Evolutionary conservation across 2,113 vertebrate species (phyloP).

Genomic region (Panthera leo): DNA sequence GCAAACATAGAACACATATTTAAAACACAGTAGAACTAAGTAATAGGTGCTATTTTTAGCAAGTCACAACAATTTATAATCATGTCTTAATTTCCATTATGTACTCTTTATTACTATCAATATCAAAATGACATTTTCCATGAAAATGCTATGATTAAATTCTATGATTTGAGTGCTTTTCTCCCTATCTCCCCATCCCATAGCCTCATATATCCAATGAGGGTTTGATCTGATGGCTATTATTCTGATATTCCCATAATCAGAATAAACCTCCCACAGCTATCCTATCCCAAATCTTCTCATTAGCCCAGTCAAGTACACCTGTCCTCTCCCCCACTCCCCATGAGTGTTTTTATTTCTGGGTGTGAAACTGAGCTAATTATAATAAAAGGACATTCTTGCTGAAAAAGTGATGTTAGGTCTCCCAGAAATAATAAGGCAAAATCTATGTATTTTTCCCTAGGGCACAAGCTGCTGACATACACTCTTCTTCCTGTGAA

Average conservation of each 20-base stretch:
- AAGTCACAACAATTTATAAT: background rate
- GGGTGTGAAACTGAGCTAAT: background rate
- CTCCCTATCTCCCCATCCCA: background rate
- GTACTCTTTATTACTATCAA: background rate
- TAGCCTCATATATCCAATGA: background rate
- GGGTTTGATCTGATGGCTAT: background rate
- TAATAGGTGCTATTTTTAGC: conserved; percentile 26
- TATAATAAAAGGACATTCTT: background rate
- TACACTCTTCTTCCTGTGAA: background rate
- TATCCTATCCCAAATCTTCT: background rate
- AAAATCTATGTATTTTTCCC: background rate
- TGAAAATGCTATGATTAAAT: background rate
- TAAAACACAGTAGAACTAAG: background rate
- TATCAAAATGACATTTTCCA: background rate
- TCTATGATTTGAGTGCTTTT: background rate
- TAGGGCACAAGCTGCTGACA: background rate
- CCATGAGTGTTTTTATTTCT: background rate
- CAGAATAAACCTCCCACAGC: background rate
- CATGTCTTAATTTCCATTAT: background rate
- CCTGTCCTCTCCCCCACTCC: background rate
- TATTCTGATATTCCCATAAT: background rate
- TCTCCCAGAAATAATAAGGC: background rate
- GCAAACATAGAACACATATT: background rate
- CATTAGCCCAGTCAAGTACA: background rate
- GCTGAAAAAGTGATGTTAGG: background rate